Evolutionary conservation across 1,140 invertebrate species (phyloP).

Genomic region (Leptinotarsa undecemlineata): DNA sequence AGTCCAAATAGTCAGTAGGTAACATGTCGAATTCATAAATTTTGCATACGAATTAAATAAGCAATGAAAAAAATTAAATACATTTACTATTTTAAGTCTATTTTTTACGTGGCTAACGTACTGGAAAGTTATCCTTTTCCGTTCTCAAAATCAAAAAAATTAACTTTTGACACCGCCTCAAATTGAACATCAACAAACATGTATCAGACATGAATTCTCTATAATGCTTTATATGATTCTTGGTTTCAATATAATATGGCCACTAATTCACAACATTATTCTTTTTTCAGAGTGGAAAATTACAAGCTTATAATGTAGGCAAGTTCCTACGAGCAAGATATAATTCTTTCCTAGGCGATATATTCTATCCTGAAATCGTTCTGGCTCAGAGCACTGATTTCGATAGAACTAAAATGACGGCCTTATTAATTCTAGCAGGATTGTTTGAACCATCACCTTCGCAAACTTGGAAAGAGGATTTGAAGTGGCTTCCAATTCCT

Average conservation of each 20-base stretch:
- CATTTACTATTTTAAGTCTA: too few relatives aligned
- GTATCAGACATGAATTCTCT: too few relatives aligned
- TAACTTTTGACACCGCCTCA: too few relatives aligned
- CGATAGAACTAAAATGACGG: slow-evolving; percentile 64
- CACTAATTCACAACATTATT: not conserved
- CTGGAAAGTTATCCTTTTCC: too few relatives aligned
- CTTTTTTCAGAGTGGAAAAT: slow-evolving; percentile 44
- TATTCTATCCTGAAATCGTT: slow-evolving; percentile 59
- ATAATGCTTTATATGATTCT: not conserved
- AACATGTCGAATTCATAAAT: too few relatives aligned
- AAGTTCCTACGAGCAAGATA: slow-evolving; percentile 65
- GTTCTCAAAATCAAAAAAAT: too few relatives aligned
- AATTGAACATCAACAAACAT: too few relatives aligned
- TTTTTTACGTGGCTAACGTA: too few relatives aligned
- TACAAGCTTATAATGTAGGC: slow-evolving; percentile 65
- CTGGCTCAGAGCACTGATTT: slow-evolving; percentile 51
- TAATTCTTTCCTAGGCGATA: slow-evolving; percentile 61
- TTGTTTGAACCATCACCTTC: slow-evolving; percentile 54
- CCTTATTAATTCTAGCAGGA: slow-evolving; percentile 59
- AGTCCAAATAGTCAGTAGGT: too few relatives aligned
- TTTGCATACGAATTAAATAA: too few relatives aligned
- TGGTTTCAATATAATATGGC: not conserved
- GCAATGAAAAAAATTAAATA: too few relatives aligned
- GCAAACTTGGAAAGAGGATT: not conserved
- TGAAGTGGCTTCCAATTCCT: slow-evolving; percentile 62